Percentiles rank a stretch among this genome's conserved stretches.
phyloP scores from a whole-genome alignment of 1,140 invertebrate genomes.

The Oryzaephilus surinamensis region DNA sequence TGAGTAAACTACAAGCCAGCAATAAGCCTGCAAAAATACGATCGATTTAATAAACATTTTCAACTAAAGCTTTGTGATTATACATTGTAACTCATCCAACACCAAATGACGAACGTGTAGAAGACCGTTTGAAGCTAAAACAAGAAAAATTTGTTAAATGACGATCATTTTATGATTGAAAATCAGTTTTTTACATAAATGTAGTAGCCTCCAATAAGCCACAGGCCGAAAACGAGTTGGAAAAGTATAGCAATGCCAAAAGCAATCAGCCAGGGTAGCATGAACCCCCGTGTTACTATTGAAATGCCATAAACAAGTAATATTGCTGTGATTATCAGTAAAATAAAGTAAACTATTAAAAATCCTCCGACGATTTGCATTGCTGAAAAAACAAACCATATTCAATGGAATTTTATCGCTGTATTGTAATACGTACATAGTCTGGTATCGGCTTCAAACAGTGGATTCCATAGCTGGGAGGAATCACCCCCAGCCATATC shows the following conservation, averaged over 20 bases:
- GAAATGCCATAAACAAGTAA: constrained; percentile 53
- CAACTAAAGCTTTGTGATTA: constrained; percentile 34
- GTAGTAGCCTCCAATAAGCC: constrained; percentile 77
- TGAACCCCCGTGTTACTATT: constrained; percentile 58
- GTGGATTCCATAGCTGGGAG: constrained; percentile 72
- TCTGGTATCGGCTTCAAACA: constrained; percentile 77
- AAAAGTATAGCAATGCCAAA: constrained; percentile 63
- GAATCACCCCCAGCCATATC: constrained; percentile 76
- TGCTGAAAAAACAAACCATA: constrained; percentile 44
- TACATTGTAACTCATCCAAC: constrained; percentile 78
- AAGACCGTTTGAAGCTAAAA: constrained; percentile 68
- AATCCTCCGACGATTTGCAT: constrained; percentile 62
- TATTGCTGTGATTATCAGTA: constrained; percentile 52
- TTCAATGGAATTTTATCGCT: constrained; percentile 15
- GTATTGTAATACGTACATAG: constrained; percentile 48
- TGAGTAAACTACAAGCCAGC: constrained; percentile 66
- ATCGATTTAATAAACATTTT: no score
- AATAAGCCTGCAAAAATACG: constrained; percentile 75
- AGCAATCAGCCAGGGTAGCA: constrained; percentile 68
- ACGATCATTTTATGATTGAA: constrained; percentile 1
- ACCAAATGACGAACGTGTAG: constrained; percentile 59
- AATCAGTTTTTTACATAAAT: constrained; percentile 73
- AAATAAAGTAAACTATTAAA: constrained; percentile 60
- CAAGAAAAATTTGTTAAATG: constrained; percentile 17
- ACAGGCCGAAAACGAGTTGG: constrained; percentile 68